Percentiles rank a stretch among this genome's conserved stretches.
phyloP scores from a whole-genome alignment of 1,140 invertebrate genomes.

The Zaprionus kolodkinae region DNA sequence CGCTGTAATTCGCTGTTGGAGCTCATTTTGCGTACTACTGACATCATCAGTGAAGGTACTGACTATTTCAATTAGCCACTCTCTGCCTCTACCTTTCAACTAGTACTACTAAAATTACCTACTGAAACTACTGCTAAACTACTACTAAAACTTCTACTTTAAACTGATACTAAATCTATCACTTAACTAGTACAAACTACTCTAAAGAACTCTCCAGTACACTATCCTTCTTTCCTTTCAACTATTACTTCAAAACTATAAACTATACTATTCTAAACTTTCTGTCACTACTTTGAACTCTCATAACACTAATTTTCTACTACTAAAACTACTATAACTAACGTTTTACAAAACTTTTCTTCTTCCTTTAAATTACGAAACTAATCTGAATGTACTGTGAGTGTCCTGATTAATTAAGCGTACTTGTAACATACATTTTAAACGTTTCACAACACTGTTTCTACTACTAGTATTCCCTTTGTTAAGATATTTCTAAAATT shows the following conservation, averaged over 20 bases:
- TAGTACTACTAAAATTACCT: conserved; percentile 25
- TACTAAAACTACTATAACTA: not conserved
- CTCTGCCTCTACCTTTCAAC: conserved; percentile 54
- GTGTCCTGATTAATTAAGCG: not conserved
- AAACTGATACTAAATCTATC: not conserved
- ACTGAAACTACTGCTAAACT: conserved; percentile 31
- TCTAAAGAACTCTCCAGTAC: not conserved
- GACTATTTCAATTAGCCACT: conserved; percentile 58
- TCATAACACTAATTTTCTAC: not conserved
- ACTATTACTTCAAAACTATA: not conserved
- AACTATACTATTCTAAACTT: not conserved
- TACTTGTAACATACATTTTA: not conserved
- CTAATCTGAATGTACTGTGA: not conserved
- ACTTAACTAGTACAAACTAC: not conserved
- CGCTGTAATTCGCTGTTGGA: conserved; percentile 34
- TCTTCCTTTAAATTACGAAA: not conserved
- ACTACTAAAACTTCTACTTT: conserved; percentile 7
- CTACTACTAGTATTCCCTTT: not conserved
- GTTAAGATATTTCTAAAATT: not conserved
- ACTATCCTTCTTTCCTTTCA: not conserved
- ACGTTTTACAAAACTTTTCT: not conserved
- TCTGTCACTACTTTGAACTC: not conserved
- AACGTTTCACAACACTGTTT: not conserved
- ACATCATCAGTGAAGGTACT: conserved; percentile 69
- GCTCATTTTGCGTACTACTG: conserved; percentile 44